A percentile compares a stretch with the other conserved stretches of the same genome.
phyloP scores from a whole-genome alignment of 2,113 vertebrate genomes.

The Oncorhynchus gorbuscha region DNA sequence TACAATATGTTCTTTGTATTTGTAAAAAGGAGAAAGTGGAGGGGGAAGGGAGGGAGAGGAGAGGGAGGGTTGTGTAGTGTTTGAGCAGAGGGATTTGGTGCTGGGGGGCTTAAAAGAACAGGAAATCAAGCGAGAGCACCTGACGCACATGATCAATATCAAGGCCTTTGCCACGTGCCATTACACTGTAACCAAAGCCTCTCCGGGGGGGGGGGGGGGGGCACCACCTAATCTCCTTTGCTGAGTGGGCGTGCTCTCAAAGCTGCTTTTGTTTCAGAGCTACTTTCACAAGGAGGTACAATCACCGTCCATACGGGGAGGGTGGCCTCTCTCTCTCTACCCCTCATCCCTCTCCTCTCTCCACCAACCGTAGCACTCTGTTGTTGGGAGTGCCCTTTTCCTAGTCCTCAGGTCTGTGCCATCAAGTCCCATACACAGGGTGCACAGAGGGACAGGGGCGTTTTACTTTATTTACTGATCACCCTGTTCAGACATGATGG shows the following conservation, averaged over 20 bases:
- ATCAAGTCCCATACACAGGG: neutral
- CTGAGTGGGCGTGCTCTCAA: conserved; percentile 65
- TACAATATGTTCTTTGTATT: conserved; percentile 49
- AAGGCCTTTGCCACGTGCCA: conserved; percentile 72
- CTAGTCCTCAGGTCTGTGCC: neutral
- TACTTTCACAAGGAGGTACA: conserved; percentile 69
- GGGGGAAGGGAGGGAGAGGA: conserved; percentile 23
- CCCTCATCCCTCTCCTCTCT: neutral
- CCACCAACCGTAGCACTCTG: conserved; percentile 39
- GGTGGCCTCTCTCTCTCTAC: conserved; percentile 15
- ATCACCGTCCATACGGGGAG: conserved; percentile 1
- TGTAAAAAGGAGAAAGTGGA: conserved; percentile 19
- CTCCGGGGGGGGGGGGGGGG: conserved; percentile 22
- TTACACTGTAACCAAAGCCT: conserved; percentile 42
- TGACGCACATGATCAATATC: conserved; percentile 74
- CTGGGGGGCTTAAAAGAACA: conserved; percentile 56
- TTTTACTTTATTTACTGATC: conserved; percentile 52
- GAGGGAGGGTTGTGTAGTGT: neutral
- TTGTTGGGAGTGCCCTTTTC: conserved; percentile 33
- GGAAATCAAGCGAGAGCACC: conserved; percentile 68
- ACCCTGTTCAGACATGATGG: conserved; percentile 50
- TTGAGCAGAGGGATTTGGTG: neutral
- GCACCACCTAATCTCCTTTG: conserved; percentile 61
- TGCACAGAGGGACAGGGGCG: conserved; percentile 11
- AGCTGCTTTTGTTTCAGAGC: conserved; percentile 78